Base-by-base conservation (phyloP, 2,888 invertebrate genomes). In the Pemphredon lugubris region DNA sequence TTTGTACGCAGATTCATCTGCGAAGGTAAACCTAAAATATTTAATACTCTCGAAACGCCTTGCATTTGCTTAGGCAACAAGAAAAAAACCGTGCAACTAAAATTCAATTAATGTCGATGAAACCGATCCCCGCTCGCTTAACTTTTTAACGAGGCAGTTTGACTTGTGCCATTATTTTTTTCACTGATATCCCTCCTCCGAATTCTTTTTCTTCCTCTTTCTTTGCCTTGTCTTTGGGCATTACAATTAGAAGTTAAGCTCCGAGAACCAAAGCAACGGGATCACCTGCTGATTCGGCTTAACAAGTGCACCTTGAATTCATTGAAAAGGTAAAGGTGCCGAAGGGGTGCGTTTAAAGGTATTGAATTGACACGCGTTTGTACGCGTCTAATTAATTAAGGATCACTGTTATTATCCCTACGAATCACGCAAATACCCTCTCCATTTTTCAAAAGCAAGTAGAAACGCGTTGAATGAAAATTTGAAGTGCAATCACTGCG, bases 231-330 rank as follows among this genome's bases (percentile, higher is more conserved):
- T 59, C 63, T 13, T 18, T 20, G 16, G 16, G 30, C 21, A 47
- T 69, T 45, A 34, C 57, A 65, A 69, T 47, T 65, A 58, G 66
- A 69, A 65, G 58, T 57, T 58, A 51, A 53, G 47, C 20, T 30
- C 66, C 26, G 61, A 54, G 54, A 61, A 42, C 32, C 32, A 61
- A 48, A 61, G 26, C 26, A 23, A 21, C 30, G 4, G 58, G 34
- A 64, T 68, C 67, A 68, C 67, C 67, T 68, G 67, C 65, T 65
- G 64, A 64, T 55, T 55, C 44, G 34, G 4, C 21, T 30, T 7
- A 30, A 63, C 64, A 54, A 7, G 16, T 45, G 55, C 67, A 64
- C 55, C 67, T 68, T 64, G 67, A 45, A 50, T 20, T 1, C 13
- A 13, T n/a, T 16, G 40, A 61, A 63, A 64, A 63, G 55, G 64